These are phyloP conservation scores for Latrodectus elegans DNA, from an alignment of 2,888 invertebrate genomes.

Conservation along the genomic window DNA sequence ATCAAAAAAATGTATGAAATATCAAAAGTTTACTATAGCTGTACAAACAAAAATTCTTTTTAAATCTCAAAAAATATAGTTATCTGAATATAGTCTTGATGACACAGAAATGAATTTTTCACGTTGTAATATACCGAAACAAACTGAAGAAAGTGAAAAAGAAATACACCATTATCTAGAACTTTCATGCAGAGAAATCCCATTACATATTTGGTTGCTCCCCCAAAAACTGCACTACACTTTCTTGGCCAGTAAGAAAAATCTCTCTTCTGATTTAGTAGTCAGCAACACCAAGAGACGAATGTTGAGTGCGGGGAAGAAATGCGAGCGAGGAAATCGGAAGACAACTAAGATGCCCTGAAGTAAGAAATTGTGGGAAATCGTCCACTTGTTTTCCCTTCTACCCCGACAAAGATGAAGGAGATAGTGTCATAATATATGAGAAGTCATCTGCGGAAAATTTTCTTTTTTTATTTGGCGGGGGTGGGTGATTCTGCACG, in stretches of 20 bases:
- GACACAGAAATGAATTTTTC: no score
- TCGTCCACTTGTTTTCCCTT: slow-evolving; percentile 35
- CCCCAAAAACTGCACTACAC: no score
- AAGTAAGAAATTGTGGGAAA: slow-evolving; percentile 54
- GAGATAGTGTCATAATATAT: slow-evolving; percentile 66
- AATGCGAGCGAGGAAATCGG: background rate
- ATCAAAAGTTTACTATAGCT: no score
- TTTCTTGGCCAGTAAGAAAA: background rate
- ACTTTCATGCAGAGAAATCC: no score
- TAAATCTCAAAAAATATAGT: no score
- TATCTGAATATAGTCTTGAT: no score
- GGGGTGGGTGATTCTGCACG: slow-evolving; percentile 23
- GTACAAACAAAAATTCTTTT: no score
- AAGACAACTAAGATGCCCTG: background rate
- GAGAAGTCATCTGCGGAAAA: slow-evolving; percentile 35
- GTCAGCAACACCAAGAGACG: background rate
- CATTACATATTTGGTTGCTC: no score
- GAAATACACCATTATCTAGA: no score
- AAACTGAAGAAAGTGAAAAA: no score
- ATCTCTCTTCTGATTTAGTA: background rate
- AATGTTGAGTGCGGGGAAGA: background rate
- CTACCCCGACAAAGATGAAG: slow-evolving; percentile 59
- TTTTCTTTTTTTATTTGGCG: slow-evolving; percentile 20
- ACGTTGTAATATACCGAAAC: no score
- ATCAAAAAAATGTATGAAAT: no score